Base-by-base conservation (phyloP, 2,797 vertebrate genomes). In the Mormyrops attenuatus region DNA sequence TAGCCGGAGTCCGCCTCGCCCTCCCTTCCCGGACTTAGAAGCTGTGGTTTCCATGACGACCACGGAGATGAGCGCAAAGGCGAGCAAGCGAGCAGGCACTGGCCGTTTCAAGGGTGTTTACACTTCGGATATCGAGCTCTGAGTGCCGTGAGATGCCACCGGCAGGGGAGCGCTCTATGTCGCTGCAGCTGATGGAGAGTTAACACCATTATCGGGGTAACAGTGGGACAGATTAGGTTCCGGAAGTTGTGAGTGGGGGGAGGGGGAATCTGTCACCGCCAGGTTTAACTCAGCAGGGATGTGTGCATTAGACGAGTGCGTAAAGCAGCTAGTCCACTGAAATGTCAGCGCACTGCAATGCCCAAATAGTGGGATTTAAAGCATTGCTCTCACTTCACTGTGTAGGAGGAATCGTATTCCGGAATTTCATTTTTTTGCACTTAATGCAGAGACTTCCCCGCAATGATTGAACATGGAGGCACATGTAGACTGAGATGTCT, bases 11-110 rank as follows among this genome's bases (percentile, higher is more conserved):
- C 5, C 49, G 1, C 85, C 50, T 55, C 49, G 6, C 52, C 85
- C 11, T 41, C 13, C 47, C 30, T 87, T 52, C 22, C 50, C 15
- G 49, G 5, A 53, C 22, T 53, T 86, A 86, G 50, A 86, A 53
- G 84, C 84, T 17, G 49, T 53, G 11, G 84, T 86, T 86, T 86
- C 84, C 84, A 86, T 86, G 84, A 55, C 50, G 49, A 86, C 50
- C 84, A 34, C 49, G 8, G 13, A 30, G 22, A 44, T 0, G 84
- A 85, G 49, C 8, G n/a, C 5, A 0, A 52, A 15, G n/a, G 34
- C 2, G 73, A 80, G 73, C 17, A 17, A 57, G 17, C 13, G 34
- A 34, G 30, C 13, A 11, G 9, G 3, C 84, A 26, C 13, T 22
- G 82, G 22, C 82, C 55, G 47, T 86, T 53, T 55, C 22, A 26